Evolutionary conservation across 1,140 invertebrate genomes (phyloP).

Genomic region (Tyrophagus putrescentiae): DNA sequence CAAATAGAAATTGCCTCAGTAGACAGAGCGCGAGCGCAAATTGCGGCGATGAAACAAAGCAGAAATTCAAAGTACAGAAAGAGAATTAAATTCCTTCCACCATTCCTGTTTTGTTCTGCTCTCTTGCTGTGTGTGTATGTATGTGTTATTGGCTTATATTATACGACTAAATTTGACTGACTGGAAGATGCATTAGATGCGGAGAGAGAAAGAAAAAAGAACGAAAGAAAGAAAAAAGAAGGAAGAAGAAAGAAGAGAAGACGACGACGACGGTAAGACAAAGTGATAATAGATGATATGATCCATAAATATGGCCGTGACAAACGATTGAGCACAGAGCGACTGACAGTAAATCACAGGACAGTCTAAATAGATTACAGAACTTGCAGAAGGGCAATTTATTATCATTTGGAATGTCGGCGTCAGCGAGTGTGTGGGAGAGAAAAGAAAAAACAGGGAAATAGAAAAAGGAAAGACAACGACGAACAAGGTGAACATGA

Average conservation of each 20-base stretch:
- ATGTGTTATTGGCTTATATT: neutral
- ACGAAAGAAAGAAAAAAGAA: neutral
- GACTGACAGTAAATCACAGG: slow-evolving; percentile 13
- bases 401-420: slow-evolving; percentile 11
- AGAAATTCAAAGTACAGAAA: too few species aligned
- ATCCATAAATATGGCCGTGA: slow-evolving; percentile 5
- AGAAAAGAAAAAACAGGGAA: neutral
- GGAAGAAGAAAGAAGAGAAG: too few species aligned
- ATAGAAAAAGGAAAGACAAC: neutral
- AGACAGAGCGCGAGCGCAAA: too few species aligned
- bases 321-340: slow-evolving; percentile 5
- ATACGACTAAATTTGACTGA: neutral
- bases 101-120: too few species aligned
- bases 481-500: neutral
- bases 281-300: slow-evolving; percentile 14
- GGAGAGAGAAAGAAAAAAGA: neutral
- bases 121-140: neutral
- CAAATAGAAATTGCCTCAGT: too few species aligned
- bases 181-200: neutral
- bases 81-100: slow-evolving; percentile 10
- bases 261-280: too few species aligned
- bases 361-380: neutral
- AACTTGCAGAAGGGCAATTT: neutral
- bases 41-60: slow-evolving; percentile 9
- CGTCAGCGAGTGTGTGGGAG: neutral